Conservation (phyloP, 2,797 vertebrate species). For the Paguma larvata region DNA sequence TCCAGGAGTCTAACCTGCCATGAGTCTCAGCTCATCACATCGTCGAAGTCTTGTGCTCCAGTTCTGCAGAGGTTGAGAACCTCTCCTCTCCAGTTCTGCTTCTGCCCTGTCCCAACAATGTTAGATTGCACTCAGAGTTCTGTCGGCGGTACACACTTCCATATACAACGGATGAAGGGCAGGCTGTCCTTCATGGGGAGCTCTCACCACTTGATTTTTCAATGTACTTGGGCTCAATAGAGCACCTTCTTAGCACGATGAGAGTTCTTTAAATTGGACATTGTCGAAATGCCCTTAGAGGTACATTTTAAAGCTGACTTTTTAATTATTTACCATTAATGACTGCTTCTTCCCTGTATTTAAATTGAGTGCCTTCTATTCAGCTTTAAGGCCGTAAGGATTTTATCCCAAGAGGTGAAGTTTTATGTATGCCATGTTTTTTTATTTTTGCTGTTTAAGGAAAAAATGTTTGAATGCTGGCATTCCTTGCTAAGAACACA, state of each 20-base stretch:
- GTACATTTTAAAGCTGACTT: neutral
- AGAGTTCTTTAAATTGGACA: neutral
- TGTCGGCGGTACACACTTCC: accelerated
- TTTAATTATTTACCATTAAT: slow-evolving; percentile 9
- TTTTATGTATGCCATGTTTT: neutral
- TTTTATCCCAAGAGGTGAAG: slow-evolving; percentile 26
- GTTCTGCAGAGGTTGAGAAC: neutral
- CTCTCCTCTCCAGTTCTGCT: neutral
- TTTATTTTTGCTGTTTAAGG: slow-evolving; percentile 24
- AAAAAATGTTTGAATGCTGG: slow-evolving; percentile 26
- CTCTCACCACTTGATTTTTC: neutral
- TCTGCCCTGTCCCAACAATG: accelerated
- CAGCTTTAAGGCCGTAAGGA: neutral
- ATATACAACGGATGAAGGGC: neutral
- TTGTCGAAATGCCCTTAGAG: neutral
- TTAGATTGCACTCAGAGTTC: neutral
- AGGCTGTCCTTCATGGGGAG: neutral
- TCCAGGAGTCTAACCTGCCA: neutral
- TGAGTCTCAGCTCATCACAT: neutral
- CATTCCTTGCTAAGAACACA: neutral
- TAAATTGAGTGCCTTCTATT: neutral
- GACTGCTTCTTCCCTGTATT: neutral
- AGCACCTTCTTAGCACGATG: neutral
- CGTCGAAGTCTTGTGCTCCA: neutral
- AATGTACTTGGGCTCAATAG: neutral